phyloP scores from a whole-genome alignment of 2,888 invertebrate species.

The Thumatha senex region DNA sequence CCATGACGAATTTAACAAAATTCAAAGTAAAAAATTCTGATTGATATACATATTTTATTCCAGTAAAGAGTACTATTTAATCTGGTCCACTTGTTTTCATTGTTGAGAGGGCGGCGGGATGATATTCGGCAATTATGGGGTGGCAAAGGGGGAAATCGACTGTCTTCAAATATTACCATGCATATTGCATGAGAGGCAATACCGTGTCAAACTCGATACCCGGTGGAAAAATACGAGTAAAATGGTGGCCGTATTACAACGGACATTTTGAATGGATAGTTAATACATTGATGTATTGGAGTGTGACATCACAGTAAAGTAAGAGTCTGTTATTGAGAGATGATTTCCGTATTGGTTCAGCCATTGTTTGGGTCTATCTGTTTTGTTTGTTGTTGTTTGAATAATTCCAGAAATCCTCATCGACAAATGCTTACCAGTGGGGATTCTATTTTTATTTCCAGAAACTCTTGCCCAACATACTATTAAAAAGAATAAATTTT shows the following conservation, averaged over 20 bases:
- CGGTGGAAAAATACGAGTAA: conserved; percentile 21
- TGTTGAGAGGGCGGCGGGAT: conserved; percentile 31
- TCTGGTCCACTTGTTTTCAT: conserved; percentile 5
- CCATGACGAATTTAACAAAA: background rate
- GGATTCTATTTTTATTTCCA: too few relatives aligned
- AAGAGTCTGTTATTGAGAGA: background rate
- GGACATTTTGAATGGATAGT: conserved; percentile 10
- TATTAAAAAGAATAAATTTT: too few relatives aligned
- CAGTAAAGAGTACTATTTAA: conserved; percentile 1
- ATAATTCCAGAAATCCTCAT: too few relatives aligned
- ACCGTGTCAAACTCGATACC: conserved; percentile 62
- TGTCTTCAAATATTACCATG: conserved; percentile 65
- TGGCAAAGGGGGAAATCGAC: conserved; percentile 42
- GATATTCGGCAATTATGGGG: conserved; percentile 63
- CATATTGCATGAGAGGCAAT: conserved; percentile 75
- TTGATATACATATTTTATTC: background rate
- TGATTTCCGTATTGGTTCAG: too few relatives aligned
- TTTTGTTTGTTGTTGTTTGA: too few relatives aligned
- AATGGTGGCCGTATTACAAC: conserved; percentile 7
- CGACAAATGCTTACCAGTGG: too few relatives aligned
- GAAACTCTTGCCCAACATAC: too few relatives aligned
- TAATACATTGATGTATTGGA: conserved; percentile 10
- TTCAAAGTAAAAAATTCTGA: background rate
- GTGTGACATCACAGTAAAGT: background rate
- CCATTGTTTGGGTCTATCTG: too few relatives aligned